These are phyloP conservation scores for Rallus crepitans DNA, from an alignment of 2,797 vertebrate genomes.

Conservation along the genomic window DNA sequence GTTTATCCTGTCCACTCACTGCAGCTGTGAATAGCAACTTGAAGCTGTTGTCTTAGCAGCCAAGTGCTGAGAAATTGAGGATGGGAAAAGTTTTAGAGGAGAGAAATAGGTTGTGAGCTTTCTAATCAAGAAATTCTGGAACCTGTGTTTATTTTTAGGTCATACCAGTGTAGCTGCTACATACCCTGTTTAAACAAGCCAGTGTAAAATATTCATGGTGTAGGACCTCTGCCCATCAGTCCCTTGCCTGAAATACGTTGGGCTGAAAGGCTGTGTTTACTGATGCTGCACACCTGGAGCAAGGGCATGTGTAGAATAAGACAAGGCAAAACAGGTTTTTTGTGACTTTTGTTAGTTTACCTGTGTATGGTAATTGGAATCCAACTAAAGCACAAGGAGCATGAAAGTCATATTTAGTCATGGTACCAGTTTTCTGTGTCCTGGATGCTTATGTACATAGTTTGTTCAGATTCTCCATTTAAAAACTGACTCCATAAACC, in stretches of 20 bases:
- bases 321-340: background rate
- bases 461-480: background rate
- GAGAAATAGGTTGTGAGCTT: background rate
- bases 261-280: background rate
- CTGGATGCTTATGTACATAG: background rate
- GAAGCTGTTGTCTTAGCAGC: background rate
- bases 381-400: background rate
- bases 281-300: background rate
- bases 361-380: background rate
- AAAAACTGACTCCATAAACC: background rate
- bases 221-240: background rate
- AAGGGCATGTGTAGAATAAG: accelerated
- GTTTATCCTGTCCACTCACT: background rate
- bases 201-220: background rate
- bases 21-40: background rate
- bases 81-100: background rate
- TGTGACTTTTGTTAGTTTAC: background rate
- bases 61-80: background rate
- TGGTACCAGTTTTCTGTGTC: background rate
- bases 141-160: background rate
- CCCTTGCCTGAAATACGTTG: background rate
- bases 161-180: background rate
- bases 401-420: background rate
- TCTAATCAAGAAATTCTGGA: background rate
- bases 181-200: background rate